A percentile compares a stretch with the other conserved stretches of the same genome.
Conservation (phyloP, 2,113 vertebrate genomes). For the Brachionichthys hirsutus region DNA sequence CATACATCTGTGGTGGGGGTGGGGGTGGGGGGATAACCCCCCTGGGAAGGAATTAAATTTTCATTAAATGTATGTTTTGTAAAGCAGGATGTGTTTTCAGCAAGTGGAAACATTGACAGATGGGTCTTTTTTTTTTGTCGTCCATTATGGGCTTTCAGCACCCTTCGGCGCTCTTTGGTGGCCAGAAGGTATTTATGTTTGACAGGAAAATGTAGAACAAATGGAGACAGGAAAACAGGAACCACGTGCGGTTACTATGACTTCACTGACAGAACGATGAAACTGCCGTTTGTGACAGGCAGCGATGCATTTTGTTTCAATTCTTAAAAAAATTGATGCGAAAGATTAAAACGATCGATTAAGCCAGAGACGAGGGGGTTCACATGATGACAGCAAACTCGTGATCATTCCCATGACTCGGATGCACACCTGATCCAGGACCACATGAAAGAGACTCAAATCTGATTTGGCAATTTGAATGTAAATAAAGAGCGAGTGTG, state of each 20-base stretch:
- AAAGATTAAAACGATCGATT: no score
- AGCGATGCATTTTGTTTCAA: background rate
- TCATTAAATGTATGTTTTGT: slow-evolving; percentile 24
- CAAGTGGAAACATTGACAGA: slow-evolving; percentile 15
- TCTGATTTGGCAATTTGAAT: no score
- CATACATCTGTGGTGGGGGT: slow-evolving; percentile 12
- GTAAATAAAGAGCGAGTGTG: no score
- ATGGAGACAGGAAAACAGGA: slow-evolving; percentile 13
- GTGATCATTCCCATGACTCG: no score
- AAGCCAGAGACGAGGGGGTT: no score
- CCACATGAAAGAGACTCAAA: no score
- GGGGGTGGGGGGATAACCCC: background rate
- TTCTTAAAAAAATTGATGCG: background rate
- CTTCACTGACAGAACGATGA: slow-evolving; percentile 6
- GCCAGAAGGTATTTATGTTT: slow-evolving; percentile 17
- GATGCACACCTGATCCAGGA: no score
- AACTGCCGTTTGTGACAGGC: background rate
- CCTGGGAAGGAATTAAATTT: slow-evolving; percentile 27
- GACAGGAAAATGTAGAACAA: slow-evolving; percentile 29
- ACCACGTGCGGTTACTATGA: background rate
- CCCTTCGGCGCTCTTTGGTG: background rate
- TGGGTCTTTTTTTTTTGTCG: slow-evolving; percentile 31
- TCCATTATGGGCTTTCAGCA: slow-evolving; percentile 33
- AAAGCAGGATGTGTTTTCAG: slow-evolving; percentile 23
- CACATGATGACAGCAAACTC: no score